A percentile compares a stretch with the other conserved stretches of the same genome.
Evolutionary conservation across 2,113 vertebrate species (phyloP).

Genomic region (Grammomys surdaster): DNA sequence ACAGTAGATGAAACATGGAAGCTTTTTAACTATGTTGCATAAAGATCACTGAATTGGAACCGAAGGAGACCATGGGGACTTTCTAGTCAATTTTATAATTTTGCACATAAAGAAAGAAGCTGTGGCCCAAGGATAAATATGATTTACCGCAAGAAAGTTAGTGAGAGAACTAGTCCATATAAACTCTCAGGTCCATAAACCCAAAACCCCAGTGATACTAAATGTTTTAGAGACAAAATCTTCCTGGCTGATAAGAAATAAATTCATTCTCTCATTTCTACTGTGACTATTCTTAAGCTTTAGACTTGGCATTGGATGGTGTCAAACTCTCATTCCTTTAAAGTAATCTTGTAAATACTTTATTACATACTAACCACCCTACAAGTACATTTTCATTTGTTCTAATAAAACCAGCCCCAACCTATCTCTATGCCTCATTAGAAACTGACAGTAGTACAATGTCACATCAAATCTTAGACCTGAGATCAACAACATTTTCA

Average conservation of each 20-base stretch:
- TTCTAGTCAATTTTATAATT: constrained; percentile 35
- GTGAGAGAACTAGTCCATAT: neutral
- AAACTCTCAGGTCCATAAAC: constrained; percentile 36
- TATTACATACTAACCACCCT: neutral
- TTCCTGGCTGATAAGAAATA: neutral
- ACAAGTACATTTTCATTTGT: neutral
- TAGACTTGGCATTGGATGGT: neutral
- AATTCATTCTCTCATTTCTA: neutral
- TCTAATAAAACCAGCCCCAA: neutral
- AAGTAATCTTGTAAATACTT: constrained; percentile 11
- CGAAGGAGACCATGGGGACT: neutral
- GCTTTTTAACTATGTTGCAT: constrained; percentile 24
- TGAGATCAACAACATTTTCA: neutral
- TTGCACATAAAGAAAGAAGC: constrained; percentile 56
- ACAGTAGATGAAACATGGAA: constrained; percentile 1
- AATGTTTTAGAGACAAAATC: constrained; percentile 5
- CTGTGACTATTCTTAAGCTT: neutral
- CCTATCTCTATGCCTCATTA: neutral
- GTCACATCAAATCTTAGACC: neutral
- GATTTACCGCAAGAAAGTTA: constrained; percentile 51
- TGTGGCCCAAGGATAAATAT: neutral
- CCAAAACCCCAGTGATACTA: constrained; percentile 8
- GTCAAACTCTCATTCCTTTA: constrained; percentile 37
- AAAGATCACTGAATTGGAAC: constrained; percentile 56
- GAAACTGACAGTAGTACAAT: constrained; percentile 5